Evolutionary conservation across 2,113 vertebrate genomes (phyloP).

Genomic region (Zeus faber): DNA sequence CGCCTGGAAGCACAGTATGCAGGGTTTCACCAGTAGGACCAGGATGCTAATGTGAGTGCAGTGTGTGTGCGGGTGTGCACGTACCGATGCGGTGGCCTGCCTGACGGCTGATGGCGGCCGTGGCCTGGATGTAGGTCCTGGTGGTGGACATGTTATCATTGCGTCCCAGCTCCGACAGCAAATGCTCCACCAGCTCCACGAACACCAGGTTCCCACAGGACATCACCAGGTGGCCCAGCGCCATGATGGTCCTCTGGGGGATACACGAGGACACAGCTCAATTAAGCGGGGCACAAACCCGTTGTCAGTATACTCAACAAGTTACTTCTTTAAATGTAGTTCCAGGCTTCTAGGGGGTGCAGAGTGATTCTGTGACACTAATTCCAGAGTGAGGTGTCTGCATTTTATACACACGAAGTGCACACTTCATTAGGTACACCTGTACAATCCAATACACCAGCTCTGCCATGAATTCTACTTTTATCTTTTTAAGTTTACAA

Average conservation of each 20-base stretch:
- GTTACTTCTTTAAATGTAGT: too few species aligned
- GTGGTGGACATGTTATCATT: slow-evolving; percentile 99
- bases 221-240: slow-evolving; percentile 98
- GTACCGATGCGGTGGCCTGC: slow-evolving; percentile 96
- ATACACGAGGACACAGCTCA: not conserved
- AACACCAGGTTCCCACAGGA: slow-evolving; percentile 98
- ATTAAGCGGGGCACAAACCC: not conserved
- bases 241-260: slow-evolving; percentile 92
- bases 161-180: slow-evolving; percentile 92
- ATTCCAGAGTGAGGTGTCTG: too few species aligned
- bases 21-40: not conserved
- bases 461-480: too few species aligned
- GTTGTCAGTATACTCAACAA: too few species aligned
- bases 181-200: slow-evolving; percentile 97
- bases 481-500: too few species aligned
- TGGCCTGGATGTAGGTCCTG: slow-evolving; percentile 98
- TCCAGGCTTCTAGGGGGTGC: too few species aligned
- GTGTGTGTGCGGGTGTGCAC: not conserved
- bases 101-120: slow-evolving; percentile 98
- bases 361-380: too few species aligned
- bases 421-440: too few species aligned
- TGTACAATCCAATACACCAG: too few species aligned
- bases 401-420: too few species aligned
- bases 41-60: not conserved
- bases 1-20: slow-evolving; percentile 73